Percentiles rank a stretch among this genome's conserved stretches.
Conservation (phyloP, 2,113 vertebrate species). For the Mustelus asterias region DNA sequence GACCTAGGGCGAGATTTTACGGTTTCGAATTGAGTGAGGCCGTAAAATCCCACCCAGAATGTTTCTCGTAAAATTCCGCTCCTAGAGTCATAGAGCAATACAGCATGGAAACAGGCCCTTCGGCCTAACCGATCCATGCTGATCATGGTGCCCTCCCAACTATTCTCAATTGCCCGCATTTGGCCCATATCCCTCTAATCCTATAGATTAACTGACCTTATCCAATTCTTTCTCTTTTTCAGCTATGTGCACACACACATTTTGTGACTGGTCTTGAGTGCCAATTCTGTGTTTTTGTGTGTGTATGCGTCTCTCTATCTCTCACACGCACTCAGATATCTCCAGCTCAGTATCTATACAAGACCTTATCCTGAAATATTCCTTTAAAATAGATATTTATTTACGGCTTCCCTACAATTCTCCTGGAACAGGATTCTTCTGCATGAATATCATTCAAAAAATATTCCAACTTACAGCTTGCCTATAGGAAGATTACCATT, state of each 20-base stretch:
- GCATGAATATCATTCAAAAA: not conserved
- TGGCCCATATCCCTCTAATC: too few species aligned
- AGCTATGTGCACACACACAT: not conserved
- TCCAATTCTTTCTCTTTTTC: not conserved
- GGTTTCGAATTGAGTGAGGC: too few species aligned
- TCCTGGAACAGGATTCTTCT: not conserved
- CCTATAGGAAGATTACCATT: not conserved
- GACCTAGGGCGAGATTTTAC: too few species aligned
- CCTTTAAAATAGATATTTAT: not conserved
- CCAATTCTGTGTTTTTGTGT: not conserved
- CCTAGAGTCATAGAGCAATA: too few species aligned
- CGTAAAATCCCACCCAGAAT: too few species aligned
- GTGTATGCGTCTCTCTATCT: not conserved
- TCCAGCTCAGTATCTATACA: too few species aligned
- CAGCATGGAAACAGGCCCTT: too few species aligned
- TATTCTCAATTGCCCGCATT: too few species aligned
- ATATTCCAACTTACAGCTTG: not conserved
- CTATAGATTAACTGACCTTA: not conserved
- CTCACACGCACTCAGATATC: not conserved
- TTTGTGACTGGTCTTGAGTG: not conserved
- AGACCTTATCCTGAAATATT: too few species aligned
- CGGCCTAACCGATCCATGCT: too few species aligned
- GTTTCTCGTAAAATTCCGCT: too few species aligned
- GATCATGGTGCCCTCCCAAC: too few species aligned
- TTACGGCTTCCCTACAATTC: not conserved